Evolutionary conservation across 2,888 invertebrate genomes (phyloP), one percentile per base, ranked within the genome.

Genomic region (Volucella zonaria): DNA sequence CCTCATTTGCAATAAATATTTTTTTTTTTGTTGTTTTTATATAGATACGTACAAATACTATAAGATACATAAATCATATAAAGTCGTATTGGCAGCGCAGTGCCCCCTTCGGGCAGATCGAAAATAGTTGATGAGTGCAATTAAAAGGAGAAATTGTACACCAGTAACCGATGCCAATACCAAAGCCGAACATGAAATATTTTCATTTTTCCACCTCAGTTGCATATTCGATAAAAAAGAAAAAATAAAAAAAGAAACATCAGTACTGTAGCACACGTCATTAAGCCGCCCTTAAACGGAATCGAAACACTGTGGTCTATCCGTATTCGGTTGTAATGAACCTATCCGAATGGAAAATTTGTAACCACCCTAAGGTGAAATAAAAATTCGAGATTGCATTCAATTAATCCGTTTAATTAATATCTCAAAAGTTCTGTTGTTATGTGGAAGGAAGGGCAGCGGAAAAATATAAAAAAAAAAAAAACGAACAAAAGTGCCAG

Each of bases 391-490:
- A 85, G 85, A 85, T 85, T 81, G 81, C 64, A 80, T 85, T 85
- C 85, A 85, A 85, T 85, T 85, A 81, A 76, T 85, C 81, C 45
- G 38, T 85, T 85, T 85, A 85, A 85, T 85, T 85, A 85, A 85
- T 85, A 81, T 81, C 81, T 77, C 85, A 73, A 85, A 80, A 81
- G 61, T 64, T 61, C 67, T 67, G 68, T 56, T 31, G 6, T 31
- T 31, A 6, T 31, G 6, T 6, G 31, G 31, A 6, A 31, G 18
- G 18, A 31, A 31, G 31, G 4, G 31, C 1, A 31, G 6, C 18
- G 18, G 18, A 23, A 23, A 23, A 23, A 23, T 23, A 6, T 6
- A 31, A 31, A 31, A 31, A 31, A 31, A 31, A 31, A 4, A 31
- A 31, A 31, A 6, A 1, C 0, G 0, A 6, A 31, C 4, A 3